phyloP scores from a whole-genome alignment of 2,797 vertebrate genomes.

The Galago senegalensis region DNA sequence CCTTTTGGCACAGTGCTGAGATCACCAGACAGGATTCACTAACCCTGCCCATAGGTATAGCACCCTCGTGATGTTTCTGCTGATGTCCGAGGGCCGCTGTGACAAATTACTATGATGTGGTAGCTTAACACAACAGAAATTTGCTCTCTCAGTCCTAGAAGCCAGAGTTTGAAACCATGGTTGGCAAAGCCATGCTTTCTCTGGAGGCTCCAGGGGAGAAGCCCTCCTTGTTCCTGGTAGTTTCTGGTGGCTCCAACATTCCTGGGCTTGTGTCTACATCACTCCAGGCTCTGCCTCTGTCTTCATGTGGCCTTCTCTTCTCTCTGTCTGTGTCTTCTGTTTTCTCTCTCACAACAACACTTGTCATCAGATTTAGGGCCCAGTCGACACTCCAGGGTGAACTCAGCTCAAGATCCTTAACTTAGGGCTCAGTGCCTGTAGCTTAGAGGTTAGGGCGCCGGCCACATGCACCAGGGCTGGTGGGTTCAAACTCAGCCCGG shows the following conservation, averaged over 20 bases:
- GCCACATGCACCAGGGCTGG: no score
- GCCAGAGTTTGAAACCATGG: neutral
- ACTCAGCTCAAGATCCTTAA: neutral
- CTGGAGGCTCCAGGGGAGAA: neutral
- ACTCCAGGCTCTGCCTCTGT: neutral
- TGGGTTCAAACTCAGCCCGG: no score
- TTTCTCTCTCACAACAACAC: neutral
- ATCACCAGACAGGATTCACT: rapidly evolving
- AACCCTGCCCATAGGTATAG: neutral
- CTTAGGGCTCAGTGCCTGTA: neutral
- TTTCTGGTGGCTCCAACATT: neutral
- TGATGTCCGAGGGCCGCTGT: neutral
- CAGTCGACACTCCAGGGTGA: neutral
- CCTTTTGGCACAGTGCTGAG: neutral
- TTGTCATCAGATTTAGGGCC: neutral
- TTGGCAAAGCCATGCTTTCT: rapidly evolving
- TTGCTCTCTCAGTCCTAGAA: neutral
- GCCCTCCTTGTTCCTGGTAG: neutral
- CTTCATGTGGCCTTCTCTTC: neutral
- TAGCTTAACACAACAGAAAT: neutral
- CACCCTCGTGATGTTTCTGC: rapidly evolving
- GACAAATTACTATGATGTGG: rapidly evolving
- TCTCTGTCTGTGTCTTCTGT: neutral
- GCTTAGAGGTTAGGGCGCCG: no score
- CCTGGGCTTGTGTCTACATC: neutral